phyloP scores from a whole-genome alignment of 2,113 vertebrate genomes.

The Rhea pennata region DNA sequence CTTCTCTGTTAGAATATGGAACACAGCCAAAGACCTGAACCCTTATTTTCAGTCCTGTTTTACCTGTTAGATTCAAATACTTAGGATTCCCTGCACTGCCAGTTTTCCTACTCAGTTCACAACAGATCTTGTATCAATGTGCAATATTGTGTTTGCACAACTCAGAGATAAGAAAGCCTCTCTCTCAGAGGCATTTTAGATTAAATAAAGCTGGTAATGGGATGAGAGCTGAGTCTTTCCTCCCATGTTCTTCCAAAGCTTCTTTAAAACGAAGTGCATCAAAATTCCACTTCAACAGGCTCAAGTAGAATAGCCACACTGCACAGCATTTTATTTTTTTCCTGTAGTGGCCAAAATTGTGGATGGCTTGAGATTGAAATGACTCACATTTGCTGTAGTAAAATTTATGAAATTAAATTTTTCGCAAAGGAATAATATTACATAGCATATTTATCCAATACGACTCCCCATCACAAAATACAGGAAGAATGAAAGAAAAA shows the following conservation, averaged over 20 bases:
- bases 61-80: not conserved
- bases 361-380: not conserved
- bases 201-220: constrained; percentile 52
- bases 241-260: constrained; percentile 9
- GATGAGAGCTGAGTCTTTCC: constrained; percentile 28
- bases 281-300: not conserved
- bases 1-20: not conserved
- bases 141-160: constrained; percentile 29
- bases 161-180: constrained; percentile 43
- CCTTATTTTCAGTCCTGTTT: not conserved
- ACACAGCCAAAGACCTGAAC: not conserved
- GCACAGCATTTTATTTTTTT: not conserved
- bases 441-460: not conserved
- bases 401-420: not conserved
- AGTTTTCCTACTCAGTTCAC: not conserved
- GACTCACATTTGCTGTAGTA: not conserved
- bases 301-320: not conserved
- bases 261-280: not conserved
- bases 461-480: not conserved
- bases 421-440: not conserved
- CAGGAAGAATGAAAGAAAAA: not conserved
- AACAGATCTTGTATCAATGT: constrained; percentile 22
- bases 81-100: constrained; percentile 41
- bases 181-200: constrained; percentile 50
- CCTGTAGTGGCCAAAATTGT: not conserved